Evolutionary conservation across 2,113 vertebrate genomes (phyloP), one percentile per base, ranked within the genome.

Genomic region (Morphnarchus princeps): DNA sequence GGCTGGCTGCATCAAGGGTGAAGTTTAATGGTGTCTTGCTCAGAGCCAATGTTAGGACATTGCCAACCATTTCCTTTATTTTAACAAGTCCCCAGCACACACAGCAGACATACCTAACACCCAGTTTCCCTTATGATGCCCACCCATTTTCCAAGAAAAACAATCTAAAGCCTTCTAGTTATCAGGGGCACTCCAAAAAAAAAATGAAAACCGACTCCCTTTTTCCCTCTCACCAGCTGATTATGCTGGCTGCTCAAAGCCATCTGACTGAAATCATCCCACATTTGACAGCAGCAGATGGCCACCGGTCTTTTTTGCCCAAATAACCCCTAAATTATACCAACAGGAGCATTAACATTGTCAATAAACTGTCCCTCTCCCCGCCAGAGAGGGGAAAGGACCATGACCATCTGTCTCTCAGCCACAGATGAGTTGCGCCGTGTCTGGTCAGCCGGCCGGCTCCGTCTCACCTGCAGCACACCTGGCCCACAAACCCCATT

Each of bases 61-160:
- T 85, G 87, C 77, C 90, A 95, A 93, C 52, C 40, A 42, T 76
- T 87, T 89, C 58, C 77, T 82, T 72, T 76, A 89, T 59, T 94
- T 82, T 78, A 89, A 87, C 40, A 89, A 78, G 83, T 82, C 83
- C 20, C 77, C 66, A 71, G 69, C 52, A 81, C 63, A 70, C 42
- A 40, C 9, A 66, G 76, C 42, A 82, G 15, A 82, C 49, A 82
- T 21, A 82, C 52, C 80, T 89, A 92, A 87, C 62, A 91, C 54
- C 66, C 49, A 82, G 58, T 54, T 93, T 76, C 70, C 49, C 70
- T 85, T 76, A 79, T 13, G 45, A 92, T 49, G 40, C 24, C 25
- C 81, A 76, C 12, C 10, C 7, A 2, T 28, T 82, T 91, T 82
- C 94, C 94, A 94, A 87, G 54, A 93, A 87, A 82, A 97, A 70